phyloP scores from a whole-genome alignment of 2,113 vertebrate genomes.

The Xiphophorus hellerii region DNA sequence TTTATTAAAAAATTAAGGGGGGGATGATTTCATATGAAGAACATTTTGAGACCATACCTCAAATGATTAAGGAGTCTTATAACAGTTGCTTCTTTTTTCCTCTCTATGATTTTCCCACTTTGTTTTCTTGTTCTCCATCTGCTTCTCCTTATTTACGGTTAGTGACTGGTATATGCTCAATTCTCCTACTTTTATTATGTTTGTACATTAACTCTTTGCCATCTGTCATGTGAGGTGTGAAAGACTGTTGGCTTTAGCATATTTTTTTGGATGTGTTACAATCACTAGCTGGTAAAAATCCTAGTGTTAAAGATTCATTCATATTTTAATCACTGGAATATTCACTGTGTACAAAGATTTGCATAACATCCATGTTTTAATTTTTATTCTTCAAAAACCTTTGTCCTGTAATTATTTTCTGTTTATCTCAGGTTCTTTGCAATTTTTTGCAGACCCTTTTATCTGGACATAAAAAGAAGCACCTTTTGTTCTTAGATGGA shows the following conservation, averaged over 20 bases:
- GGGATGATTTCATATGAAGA: background rate
- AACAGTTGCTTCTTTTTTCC: constrained; percentile 26
- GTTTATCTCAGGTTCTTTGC: constrained; percentile 6
- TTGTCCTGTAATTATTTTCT: background rate
- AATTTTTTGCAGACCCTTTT: constrained; percentile 9
- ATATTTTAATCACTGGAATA: no score
- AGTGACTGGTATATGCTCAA: constrained; percentile 17
- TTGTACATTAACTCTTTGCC: constrained; percentile 8
- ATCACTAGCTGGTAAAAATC: no score
- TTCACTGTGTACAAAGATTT: background rate
- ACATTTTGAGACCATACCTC: constrained; percentile 32
- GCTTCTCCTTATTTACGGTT: constrained; percentile 53
- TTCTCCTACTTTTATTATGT: constrained; percentile 17
- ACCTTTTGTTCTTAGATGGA: constrained; percentile 64
- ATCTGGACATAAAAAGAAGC: constrained; percentile 17
- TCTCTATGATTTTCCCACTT: constrained; percentile 5
- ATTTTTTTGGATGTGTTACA: background rate
- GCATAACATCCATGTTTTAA: background rate
- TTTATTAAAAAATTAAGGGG: background rate
- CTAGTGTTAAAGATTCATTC: no score
- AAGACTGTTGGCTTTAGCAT: background rate
- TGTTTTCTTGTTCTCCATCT: constrained; percentile 44
- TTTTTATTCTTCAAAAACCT: background rate
- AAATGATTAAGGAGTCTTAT: constrained; percentile 50
- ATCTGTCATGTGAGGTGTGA: constrained; percentile 5